Evolutionary conservation across 2,113 vertebrate species (phyloP), one percentile per base, ranked within the genome.

Genomic region (Brienomyrus longianalis): DNA sequence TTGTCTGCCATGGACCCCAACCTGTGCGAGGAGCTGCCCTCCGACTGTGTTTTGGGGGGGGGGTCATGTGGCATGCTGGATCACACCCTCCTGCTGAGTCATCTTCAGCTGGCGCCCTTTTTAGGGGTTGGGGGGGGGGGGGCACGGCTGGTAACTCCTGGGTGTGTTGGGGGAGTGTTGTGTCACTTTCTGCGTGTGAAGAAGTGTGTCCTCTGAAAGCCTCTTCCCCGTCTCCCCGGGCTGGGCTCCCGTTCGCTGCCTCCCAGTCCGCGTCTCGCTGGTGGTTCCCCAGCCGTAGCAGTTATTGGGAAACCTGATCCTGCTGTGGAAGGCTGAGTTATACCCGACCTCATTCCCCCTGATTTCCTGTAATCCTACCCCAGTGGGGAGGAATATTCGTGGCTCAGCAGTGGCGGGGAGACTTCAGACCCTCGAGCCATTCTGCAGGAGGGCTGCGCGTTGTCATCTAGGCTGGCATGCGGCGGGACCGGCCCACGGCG

Each of bases 351-450:
- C 95, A 93, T 97, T 97, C 95, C 95, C 95, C 95, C 95, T 96
- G 94, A 98, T 97, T 98, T 98, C 97, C 97, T 98, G 97, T 99
- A 98, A 98, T 96, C 95, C 95, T 97, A 98, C 96, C 96, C 96
- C 95, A 94, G 94, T 93, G 95, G 96, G 96, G 98, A 97, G 98
- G 99, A 98, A 97, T 98, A 97, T 98, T 96, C 97, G 96, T 95
- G 95, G 95, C 96, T 95, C 94, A 93, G 95, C 93, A 90, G 94
- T 93, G 94, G 95, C 92, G 94, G 92, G 21, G 95, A 96, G 97
- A 96, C 95, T 93, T 92, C 95, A 96, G 96, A 95, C 95, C 93
- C 93, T 62, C 93, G 92, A 21, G 94, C 95, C 91, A 89, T 56
- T 51, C 92, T 89, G 93, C 92, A 91, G 92, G 93, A 94, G 45